A percentile compares a stretch with the other conserved stretches of the same genome.
Evolutionary conservation across 2,888 invertebrate species (phyloP).

Genomic region (Cataglyphis rosenhaueri): DNA sequence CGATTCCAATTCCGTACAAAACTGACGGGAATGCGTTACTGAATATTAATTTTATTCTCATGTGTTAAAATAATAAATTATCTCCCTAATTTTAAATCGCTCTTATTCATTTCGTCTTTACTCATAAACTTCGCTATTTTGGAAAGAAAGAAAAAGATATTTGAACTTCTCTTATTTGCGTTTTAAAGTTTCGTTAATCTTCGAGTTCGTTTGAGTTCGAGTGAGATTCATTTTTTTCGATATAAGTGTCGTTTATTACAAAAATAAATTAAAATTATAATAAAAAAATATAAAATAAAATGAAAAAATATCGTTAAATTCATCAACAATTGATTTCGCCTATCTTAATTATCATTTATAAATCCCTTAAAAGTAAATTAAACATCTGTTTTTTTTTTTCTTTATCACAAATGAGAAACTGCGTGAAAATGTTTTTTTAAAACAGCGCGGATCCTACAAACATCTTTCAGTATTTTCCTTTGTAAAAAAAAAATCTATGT

Average conservation of each 20-base stretch:
- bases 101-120: not conserved
- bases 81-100: not conserved
- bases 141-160: not conserved
- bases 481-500: not conserved
- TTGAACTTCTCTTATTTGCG: not conserved
- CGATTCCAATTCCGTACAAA: not conserved
- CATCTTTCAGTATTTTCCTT: not conserved
- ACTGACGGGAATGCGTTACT: not conserved
- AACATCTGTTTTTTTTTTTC: not conserved
- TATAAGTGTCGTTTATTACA: not conserved
- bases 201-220: too few species aligned
- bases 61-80: not conserved
- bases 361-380: not conserved
- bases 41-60: not conserved
- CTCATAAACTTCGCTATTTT: not conserved
- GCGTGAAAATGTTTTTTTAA: not conserved
- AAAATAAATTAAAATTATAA: not conserved
- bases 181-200: not conserved
- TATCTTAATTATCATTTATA: not conserved
- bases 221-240: not conserved
- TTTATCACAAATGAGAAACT: not conserved
- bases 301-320: not conserved
- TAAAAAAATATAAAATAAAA: not conserved
- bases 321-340: too few species aligned
- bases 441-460: not conserved